These are phyloP conservation scores for Noctua pronuba DNA, from an alignment of 2,888 invertebrate genomes.

Conservation along the genomic window DNA sequence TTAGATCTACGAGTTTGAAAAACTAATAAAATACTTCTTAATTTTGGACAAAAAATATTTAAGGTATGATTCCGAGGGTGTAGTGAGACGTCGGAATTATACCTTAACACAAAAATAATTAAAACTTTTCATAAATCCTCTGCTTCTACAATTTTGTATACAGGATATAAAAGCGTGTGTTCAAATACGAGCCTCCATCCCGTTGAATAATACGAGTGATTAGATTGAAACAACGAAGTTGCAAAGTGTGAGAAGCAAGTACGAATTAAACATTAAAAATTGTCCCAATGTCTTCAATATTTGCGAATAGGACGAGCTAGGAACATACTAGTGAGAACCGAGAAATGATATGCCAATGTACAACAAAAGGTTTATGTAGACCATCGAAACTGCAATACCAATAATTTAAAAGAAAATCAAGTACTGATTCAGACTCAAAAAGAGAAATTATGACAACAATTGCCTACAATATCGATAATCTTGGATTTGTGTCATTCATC, in stretches of 20 bases:
- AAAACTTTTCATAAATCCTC: slow-evolving; percentile 17
- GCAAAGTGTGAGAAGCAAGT: slow-evolving; percentile 31
- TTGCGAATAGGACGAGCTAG: slow-evolving; percentile 19
- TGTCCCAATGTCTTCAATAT: slow-evolving; percentile 49
- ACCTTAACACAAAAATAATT: not conserved
- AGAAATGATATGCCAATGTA: slow-evolving; percentile 37
- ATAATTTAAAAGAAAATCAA: not conserved
- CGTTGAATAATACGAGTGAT: slow-evolving; percentile 48
- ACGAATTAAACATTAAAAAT: slow-evolving; percentile 17
- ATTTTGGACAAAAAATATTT: not conserved
- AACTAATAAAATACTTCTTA: not conserved
- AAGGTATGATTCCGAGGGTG: slow-evolving; percentile 21
- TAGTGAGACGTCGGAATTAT: slow-evolving; percentile 1
- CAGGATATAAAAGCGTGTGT: slow-evolving; percentile 53
- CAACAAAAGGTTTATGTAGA: not conserved
- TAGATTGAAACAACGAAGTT: slow-evolving; percentile 2
- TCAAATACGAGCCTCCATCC: slow-evolving; percentile 40
- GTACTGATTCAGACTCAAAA: not conserved
- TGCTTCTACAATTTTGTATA: slow-evolving; percentile 32
- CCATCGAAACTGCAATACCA: not conserved
- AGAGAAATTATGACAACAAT: not conserved
- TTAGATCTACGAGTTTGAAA: slow-evolving; percentile 12
- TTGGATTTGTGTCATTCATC: not conserved
- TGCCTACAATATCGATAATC: not conserved
- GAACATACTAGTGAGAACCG: slow-evolving; percentile 39